Percentiles rank a stretch among this genome's conserved stretches.
Conservation (phyloP, 2,113 vertebrate genomes). For the Uria lomvia region DNA sequence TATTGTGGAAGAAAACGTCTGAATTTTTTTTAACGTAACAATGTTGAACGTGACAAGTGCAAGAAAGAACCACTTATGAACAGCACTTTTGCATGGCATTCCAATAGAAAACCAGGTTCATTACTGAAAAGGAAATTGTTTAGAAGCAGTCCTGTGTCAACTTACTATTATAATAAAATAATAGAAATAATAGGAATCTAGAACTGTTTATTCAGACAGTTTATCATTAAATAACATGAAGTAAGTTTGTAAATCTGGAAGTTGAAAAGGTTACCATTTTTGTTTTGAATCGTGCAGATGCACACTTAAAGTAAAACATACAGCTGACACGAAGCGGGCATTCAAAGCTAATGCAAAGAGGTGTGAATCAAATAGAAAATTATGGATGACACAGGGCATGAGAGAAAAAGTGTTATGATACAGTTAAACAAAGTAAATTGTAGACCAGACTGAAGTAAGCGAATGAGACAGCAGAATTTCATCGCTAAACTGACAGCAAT, state of each 20-base stretch:
- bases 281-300: background rate
- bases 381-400: fast-evolving
- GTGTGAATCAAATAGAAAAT: background rate
- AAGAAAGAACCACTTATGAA: background rate
- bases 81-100: background rate
- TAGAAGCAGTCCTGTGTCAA: background rate
- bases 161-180: background rate
- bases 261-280: background rate
- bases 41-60: background rate
- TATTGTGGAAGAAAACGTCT: background rate
- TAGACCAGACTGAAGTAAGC: background rate
- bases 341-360: background rate
- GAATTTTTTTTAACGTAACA: background rate
- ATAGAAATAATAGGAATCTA: background rate
- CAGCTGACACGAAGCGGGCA: background rate
- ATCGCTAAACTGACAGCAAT: background rate
- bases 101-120: background rate
- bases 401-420: background rate
- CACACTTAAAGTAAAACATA: background rate
- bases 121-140: background rate
- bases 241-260: background rate
- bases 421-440: background rate
- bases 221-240: background rate
- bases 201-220: background rate
- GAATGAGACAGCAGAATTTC: background rate